phyloP scores from a whole-genome alignment of 2,888 invertebrate species.

The Patella depressa region DNA sequence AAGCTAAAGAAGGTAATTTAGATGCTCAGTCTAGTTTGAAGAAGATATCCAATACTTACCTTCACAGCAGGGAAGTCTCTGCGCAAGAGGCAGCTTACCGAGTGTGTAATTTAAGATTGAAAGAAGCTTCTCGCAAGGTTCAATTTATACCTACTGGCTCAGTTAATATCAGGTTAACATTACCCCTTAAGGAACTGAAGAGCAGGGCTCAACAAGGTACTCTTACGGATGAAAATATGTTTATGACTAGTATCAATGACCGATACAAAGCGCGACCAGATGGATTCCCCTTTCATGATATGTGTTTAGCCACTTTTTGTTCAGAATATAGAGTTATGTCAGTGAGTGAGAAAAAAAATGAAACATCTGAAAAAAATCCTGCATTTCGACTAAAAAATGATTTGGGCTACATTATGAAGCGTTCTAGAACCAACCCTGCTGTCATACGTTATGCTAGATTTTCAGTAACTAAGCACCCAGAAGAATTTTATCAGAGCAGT shows the following conservation, averaged over 20 bases:
- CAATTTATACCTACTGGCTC: slow-evolving; percentile 26
- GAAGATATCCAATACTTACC: background rate
- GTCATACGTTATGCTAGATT: slow-evolving; percentile 17
- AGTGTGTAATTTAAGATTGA: slow-evolving; percentile 21
- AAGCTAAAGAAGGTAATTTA: slow-evolving; percentile 30
- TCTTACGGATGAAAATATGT: background rate
- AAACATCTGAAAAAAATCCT: background rate
- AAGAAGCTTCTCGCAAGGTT: slow-evolving; percentile 25
- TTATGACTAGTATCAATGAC: background rate
- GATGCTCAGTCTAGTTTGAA: slow-evolving; percentile 23
- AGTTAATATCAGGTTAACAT: background rate
- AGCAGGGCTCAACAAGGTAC: background rate
- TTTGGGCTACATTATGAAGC: slow-evolving; percentile 24
- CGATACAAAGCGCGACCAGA: background rate
- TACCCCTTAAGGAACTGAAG: background rate
- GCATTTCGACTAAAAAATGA: slow-evolving; percentile 24
- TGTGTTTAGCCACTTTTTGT: slow-evolving; percentile 31
- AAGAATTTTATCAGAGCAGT: slow-evolving; percentile 18
- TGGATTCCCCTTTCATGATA: slow-evolving; percentile 18
- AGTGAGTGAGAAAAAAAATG: slow-evolving; percentile 8
- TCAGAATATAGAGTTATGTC: slow-evolving; percentile 29
- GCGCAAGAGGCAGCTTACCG: slow-evolving; percentile 19
- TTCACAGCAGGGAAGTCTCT: slow-evolving; percentile 15
- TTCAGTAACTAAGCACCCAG: slow-evolving; percentile 13
- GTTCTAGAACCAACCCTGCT: slow-evolving; percentile 16